Conservation (phyloP, 2,113 vertebrate genomes). For the Clupea harengus region DNA sequence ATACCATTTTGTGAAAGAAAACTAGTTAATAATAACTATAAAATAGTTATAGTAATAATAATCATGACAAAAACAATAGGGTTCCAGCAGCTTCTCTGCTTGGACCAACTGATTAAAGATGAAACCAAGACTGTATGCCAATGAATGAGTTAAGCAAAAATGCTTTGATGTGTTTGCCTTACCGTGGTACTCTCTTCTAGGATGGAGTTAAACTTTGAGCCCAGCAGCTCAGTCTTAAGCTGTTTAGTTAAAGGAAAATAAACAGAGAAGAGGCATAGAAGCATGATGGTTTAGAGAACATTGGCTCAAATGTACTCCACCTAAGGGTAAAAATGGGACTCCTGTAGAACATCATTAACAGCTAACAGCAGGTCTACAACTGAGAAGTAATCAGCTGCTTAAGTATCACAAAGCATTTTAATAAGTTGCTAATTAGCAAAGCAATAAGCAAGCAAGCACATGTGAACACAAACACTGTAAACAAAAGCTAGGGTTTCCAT, state of each 20-base stretch:
- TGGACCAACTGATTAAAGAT: neutral
- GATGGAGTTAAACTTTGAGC: slow-evolving; percentile 85
- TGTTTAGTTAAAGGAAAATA: slow-evolving; percentile 77
- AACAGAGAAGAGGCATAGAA: slow-evolving; percentile 77
- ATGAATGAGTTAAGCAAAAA: too few relatives aligned
- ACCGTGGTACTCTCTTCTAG: slow-evolving; percentile 79
- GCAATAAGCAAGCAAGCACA: neutral
- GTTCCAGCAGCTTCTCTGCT: neutral
- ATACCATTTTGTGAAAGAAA: neutral
- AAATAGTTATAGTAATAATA: too few relatives aligned
- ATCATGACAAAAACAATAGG: too few relatives aligned
- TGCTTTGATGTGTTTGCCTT: slow-evolving; percentile 58
- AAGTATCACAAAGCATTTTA: too few relatives aligned
- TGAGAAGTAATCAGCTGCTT: neutral
- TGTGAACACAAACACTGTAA: neutral
- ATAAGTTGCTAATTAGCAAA: neutral
- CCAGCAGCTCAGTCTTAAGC: slow-evolving; percentile 84
- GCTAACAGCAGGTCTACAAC: neutral
- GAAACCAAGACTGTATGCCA: neutral
- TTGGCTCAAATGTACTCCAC: slow-evolving; percentile 63
- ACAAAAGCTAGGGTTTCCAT: too few relatives aligned
- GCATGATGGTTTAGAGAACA: slow-evolving; percentile 76
- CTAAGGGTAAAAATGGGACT: slow-evolving; percentile 34
- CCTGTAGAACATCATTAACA: slow-evolving; percentile 29
- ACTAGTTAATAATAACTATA: too few relatives aligned